Evolutionary conservation across 2,888 invertebrate genomes (phyloP).

Genomic region (Epistrophe grossulariae): DNA sequence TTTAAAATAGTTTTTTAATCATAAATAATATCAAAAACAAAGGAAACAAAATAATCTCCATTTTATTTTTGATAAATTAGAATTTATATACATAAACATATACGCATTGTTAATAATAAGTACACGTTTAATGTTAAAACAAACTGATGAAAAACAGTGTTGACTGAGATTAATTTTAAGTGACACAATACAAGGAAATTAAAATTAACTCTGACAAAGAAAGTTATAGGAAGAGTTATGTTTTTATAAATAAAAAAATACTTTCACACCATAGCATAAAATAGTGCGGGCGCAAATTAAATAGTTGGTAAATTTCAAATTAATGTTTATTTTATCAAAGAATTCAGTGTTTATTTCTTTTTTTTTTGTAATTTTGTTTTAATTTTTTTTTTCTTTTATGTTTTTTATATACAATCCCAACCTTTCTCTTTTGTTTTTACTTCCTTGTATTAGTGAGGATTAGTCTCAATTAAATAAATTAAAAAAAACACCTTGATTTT

Average conservation of each 20-base stretch:
- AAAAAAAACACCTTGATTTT: constrained; percentile 4
- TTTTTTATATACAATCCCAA: neutral
- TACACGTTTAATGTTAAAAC: constrained; percentile 44
- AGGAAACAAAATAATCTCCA: constrained; percentile 29
- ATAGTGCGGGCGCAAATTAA: constrained; percentile 32
- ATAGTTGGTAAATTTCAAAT: constrained; percentile 28
- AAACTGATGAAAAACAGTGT: constrained; percentile 18
- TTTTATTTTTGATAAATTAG: constrained; percentile 43
- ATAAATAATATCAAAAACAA: constrained; percentile 50
- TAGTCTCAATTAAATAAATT: constrained; percentile 66
- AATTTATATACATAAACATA: constrained; percentile 26
- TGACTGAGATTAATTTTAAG: constrained; percentile 43
- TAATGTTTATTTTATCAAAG: constrained; percentile 38
- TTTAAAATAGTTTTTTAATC: constrained; percentile 38
- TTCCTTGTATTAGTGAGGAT: constrained; percentile 65
- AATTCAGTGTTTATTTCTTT: constrained; percentile 63
- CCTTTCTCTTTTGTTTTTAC: constrained; percentile 1
- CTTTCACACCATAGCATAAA: neutral
- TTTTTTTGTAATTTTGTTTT: constrained; percentile 37
- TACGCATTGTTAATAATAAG: constrained; percentile 56
- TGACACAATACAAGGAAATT: constrained; percentile 49
- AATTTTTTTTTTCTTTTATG: constrained; percentile 39
- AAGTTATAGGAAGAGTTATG: constrained; percentile 4
- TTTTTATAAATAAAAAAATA: neutral
- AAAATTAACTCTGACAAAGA: constrained; percentile 9